Evolutionary conservation across 2,888 invertebrate genomes (phyloP).

Genomic region (Chymomyza fuscimana): DNA sequence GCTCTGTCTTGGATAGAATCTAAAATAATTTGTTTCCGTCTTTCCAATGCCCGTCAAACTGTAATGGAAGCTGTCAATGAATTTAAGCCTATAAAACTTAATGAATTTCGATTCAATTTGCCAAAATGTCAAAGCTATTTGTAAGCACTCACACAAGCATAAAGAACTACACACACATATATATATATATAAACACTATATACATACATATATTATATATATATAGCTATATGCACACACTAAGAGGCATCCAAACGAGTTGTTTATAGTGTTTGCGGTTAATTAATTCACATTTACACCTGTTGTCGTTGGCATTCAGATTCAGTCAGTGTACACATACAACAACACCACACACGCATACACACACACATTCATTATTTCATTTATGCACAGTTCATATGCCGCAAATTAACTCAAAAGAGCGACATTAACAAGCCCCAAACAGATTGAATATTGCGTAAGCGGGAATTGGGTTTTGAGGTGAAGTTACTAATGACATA

Average conservation of each 20-base stretch:
- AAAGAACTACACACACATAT: background rate
- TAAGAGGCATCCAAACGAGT: conserved; percentile 25
- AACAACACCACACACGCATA: conserved; percentile 4
- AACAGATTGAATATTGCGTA: background rate
- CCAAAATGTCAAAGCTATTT: conserved; percentile 64
- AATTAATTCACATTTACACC: conserved; percentile 80
- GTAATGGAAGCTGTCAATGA: background rate
- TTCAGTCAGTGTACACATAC: conserved; percentile 23
- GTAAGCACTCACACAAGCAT: conserved; percentile 43
- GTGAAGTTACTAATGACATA: background rate
- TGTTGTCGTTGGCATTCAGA: conserved; percentile 62
- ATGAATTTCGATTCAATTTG: conserved; percentile 71
- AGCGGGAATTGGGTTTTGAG: background rate
- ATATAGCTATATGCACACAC: conserved; percentile 5
- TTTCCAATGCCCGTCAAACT: too few relatives aligned
- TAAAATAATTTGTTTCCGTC: too few relatives aligned
- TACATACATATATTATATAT: background rate
- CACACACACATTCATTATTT: conserved; percentile 41
- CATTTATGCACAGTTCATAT: conserved; percentile 62
- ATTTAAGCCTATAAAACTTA: conserved; percentile 47
- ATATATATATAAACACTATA: background rate
- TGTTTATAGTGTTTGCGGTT: conserved; percentile 78
- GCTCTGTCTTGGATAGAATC: too few relatives aligned
- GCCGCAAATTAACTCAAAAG: conserved; percentile 70
- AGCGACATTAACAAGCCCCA: conserved; percentile 52